Conservation (phyloP, 2,888 invertebrate species). For the Pseudococcus longispinus region DNA sequence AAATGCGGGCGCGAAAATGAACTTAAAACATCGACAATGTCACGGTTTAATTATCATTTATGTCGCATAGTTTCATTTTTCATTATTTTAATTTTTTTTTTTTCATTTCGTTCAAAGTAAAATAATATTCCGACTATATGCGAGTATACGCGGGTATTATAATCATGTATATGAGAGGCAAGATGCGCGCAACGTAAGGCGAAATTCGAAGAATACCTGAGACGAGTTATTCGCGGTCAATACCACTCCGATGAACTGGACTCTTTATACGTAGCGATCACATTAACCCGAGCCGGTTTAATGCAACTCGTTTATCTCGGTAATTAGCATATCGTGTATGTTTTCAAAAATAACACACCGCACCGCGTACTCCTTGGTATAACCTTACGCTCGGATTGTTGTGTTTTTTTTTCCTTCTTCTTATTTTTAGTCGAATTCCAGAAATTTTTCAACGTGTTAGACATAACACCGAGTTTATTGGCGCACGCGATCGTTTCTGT, state of each 20-base stretch:
- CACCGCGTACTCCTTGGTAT: not conserved
- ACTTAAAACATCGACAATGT: not conserved
- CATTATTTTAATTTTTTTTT: not conserved
- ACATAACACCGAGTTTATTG: not conserved
- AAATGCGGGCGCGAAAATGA: conserved; percentile 12
- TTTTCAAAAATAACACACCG: conserved; percentile 21
- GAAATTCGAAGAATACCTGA: conserved; percentile 37
- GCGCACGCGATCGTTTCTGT: conserved; percentile 15
- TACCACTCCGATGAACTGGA: conserved; percentile 19
- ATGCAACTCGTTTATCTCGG: conserved; percentile 39
- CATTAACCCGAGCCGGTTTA: conserved; percentile 43
- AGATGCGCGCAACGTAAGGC: not conserved
- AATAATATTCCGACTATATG: not conserved
- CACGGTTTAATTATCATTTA: conserved; percentile 16
- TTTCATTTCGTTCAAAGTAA: not conserved
- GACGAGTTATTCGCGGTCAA: conserved; percentile 42
- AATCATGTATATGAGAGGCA: not conserved
- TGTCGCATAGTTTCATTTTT: not conserved
- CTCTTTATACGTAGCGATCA: conserved; percentile 25
- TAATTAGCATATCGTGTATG: conserved; percentile 45
- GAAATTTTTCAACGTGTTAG: conserved; percentile 21
- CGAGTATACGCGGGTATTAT: not conserved
- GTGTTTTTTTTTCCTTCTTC: not conserved
- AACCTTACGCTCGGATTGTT: conserved; percentile 1
- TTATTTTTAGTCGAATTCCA: conserved; percentile 22